Evolutionary conservation across 1,140 invertebrate species (phyloP).

Genomic region (Ostrea edulis): DNA sequence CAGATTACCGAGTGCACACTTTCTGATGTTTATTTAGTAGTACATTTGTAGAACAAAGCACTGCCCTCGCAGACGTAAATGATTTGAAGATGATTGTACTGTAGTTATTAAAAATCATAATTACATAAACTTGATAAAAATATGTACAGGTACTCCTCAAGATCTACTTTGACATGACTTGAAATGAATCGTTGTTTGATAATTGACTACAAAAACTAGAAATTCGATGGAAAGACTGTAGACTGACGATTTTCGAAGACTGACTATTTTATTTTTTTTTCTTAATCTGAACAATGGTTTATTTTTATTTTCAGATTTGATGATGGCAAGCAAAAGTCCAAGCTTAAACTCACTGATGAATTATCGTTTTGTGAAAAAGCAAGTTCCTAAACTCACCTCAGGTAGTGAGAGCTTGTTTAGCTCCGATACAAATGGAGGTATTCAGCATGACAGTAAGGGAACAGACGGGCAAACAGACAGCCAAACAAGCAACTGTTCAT

Average conservation of each 20-base stretch:
- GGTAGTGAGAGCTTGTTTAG: constrained; percentile 39
- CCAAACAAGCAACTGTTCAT: constrained; percentile 32
- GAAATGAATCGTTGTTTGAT: too few species aligned
- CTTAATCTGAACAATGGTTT: not conserved
- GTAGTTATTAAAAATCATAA: too few species aligned
- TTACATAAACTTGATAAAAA: too few species aligned
- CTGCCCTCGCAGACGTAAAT: too few species aligned
- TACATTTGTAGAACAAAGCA: too few species aligned
- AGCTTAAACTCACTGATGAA: constrained; percentile 59
- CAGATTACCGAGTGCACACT: too few species aligned
- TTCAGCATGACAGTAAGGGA: constrained; percentile 22
- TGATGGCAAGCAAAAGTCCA: constrained; percentile 16
- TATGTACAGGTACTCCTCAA: too few species aligned
- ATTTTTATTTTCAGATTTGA: not conserved
- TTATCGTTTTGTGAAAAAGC: constrained; percentile 63
- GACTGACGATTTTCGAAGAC: not conserved
- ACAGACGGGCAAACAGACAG: constrained; percentile 10
- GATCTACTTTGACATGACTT: too few species aligned
- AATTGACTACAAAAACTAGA: too few species aligned
- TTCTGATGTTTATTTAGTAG: too few species aligned
- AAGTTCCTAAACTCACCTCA: constrained; percentile 39
- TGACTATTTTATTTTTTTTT: not conserved
- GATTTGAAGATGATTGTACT: too few species aligned
- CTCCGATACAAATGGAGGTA: constrained; percentile 36
- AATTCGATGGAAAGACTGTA: not conserved